phyloP scores from a whole-genome alignment of 2,113 vertebrate species.

The Echinops telfairi region DNA sequence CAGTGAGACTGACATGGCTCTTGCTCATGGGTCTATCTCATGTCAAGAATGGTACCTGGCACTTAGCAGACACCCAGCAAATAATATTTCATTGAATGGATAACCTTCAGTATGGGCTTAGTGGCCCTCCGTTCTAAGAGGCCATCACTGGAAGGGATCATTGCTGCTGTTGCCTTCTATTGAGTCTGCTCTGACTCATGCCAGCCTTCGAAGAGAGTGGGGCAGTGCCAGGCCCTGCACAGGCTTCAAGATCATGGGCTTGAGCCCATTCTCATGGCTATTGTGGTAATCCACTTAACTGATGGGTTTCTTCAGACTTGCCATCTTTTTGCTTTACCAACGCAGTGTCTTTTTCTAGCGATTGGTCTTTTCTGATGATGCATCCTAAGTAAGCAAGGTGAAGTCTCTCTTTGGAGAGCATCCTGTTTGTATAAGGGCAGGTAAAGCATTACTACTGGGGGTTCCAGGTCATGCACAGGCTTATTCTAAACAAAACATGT shows the following conservation, averaged over 20 bases:
- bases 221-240: fast-evolving
- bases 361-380: neutral
- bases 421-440: neutral
- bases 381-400: neutral
- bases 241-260: neutral
- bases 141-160: neutral
- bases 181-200: neutral
- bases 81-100: neutral
- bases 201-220: too few relatives aligned
- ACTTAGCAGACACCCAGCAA: neutral
- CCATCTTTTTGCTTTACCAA: neutral
- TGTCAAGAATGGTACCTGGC: neutral
- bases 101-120: neutral
- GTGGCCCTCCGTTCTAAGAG: neutral
- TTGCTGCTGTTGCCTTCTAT: neutral
- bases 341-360: neutral
- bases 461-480: too few relatives aligned
- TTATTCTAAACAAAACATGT: too few relatives aligned
- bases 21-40: neutral
- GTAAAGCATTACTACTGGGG: too few relatives aligned
- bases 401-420: neutral
- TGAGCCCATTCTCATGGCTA: neutral
- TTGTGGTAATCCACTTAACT: neutral
- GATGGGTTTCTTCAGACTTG: neutral
- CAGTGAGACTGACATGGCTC: neutral